These are phyloP conservation scores for Mizuhopecten yessoensis DNA, from an alignment of 1,140 invertebrate species.

Conservation along the genomic window DNA sequence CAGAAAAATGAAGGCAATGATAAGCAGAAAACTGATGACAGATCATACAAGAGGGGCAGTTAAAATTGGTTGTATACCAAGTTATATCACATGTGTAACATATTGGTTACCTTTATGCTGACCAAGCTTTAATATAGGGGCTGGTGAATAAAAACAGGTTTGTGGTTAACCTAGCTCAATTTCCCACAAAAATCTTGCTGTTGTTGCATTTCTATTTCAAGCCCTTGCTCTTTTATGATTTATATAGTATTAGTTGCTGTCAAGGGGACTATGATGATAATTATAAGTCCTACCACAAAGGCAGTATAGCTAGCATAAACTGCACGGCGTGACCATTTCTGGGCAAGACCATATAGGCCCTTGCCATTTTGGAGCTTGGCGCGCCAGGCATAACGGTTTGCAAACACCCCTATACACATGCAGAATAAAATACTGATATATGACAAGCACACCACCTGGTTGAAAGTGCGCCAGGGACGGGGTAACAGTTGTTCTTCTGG, in stretches of 20 bases:
- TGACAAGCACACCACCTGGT: slow-evolving; percentile 74
- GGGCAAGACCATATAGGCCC: slow-evolving; percentile 79
- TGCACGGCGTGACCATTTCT: slow-evolving; percentile 73
- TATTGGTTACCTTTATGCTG: background rate
- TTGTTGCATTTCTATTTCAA: background rate
- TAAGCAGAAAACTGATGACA: background rate
- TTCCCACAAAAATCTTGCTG: background rate
- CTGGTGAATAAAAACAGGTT: background rate
- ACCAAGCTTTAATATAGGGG: background rate
- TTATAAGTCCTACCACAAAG: slow-evolving; percentile 69
- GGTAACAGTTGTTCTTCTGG: slow-evolving; percentile 76
- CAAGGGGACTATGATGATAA: slow-evolving; percentile 59
- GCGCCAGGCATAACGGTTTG: slow-evolving; percentile 73
- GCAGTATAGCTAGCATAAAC: slow-evolving; percentile 75
- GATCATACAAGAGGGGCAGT: no score
- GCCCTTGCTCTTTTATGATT: background rate
- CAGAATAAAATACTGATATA: slow-evolving; percentile 74
- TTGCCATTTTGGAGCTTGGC: slow-evolving; percentile 77
- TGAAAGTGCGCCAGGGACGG: slow-evolving; percentile 75
- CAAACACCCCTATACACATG: slow-evolving; percentile 72
- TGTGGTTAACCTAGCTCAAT: background rate
- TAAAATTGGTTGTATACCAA: background rate
- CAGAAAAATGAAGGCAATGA: background rate
- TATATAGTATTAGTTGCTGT: background rate
- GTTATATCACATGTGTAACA: background rate